phyloP scores from a whole-genome alignment of 2,113 vertebrate genomes.

The Tamias sibiricus region DNA sequence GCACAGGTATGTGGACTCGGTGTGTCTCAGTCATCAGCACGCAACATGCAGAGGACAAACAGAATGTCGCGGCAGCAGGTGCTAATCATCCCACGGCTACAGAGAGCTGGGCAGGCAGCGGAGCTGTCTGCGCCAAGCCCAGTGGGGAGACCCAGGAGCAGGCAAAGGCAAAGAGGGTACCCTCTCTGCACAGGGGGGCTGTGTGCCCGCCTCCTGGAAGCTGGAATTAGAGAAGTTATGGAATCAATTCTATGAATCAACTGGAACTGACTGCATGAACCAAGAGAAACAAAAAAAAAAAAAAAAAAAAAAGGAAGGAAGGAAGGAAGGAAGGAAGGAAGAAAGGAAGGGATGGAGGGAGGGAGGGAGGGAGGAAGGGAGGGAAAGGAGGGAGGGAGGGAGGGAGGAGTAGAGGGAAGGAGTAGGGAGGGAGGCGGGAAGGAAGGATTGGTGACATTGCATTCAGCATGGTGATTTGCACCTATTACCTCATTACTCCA shows the following conservation, averaged over 20 bases:
- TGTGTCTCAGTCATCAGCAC: neutral
- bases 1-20: neutral
- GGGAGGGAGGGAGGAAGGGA: too few species aligned
- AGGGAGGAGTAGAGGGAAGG: neutral
- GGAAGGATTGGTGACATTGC: neutral
- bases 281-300: neutral
- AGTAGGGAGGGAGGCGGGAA: neutral
- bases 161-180: neutral
- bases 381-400: neutral
- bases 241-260: neutral
- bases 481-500: neutral
- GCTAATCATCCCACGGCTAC: neutral
- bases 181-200: neutral
- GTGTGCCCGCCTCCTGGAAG: neutral
- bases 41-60: neutral
- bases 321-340: neutral
- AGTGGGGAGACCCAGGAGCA: neutral
- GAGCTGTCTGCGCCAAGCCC: neutral
- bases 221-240: neutral
- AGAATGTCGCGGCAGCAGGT: slow-evolving; percentile 32
- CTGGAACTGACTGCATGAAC: neutral
- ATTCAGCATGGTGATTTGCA: neutral
- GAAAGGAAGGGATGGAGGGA: too few species aligned
- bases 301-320: neutral
- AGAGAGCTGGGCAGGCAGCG: neutral